Evolutionary conservation across 53 echinoderm and acorn worm genomes (phyloP).

Genomic region (Patiria pectinifera): DNA sequence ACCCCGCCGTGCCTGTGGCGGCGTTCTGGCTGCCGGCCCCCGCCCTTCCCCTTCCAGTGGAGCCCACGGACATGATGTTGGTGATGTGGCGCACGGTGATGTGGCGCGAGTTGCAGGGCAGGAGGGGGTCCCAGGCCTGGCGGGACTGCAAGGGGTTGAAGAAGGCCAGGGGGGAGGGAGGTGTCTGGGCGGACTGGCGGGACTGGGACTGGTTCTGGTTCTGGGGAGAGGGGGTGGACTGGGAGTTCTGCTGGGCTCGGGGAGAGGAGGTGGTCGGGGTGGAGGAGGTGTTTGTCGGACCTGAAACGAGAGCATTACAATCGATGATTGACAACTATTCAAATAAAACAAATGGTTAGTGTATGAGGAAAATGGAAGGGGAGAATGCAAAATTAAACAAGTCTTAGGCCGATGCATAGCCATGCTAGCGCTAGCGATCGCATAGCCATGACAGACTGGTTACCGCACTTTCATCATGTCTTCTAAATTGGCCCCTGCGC

Average conservation of each 20-base stretch:
- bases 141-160: slow-evolving; percentile 71
- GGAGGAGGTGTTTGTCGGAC: slow-evolving; percentile 35
- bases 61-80: slow-evolving; percentile 39
- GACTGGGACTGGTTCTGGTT: neutral
- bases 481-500: too few relatives aligned
- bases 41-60: slow-evolving; percentile 53
- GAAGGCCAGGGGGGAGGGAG: slow-evolving; percentile 57
- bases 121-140: slow-evolving; percentile 84
- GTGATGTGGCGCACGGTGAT: slow-evolving; percentile 26
- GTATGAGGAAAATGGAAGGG: too few relatives aligned
- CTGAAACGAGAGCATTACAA: neutral
- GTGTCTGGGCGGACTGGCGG: too few relatives aligned
- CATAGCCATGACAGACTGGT: too few relatives aligned
- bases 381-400: too few relatives aligned
- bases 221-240: slow-evolving; percentile 56
- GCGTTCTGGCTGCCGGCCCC: slow-evolving; percentile 25
- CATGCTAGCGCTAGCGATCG: too few relatives aligned
- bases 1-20: slow-evolving; percentile 11
- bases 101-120: slow-evolving; percentile 93
- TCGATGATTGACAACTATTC: neutral
- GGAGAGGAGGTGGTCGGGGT: slow-evolving; percentile 50
- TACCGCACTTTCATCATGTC: too few relatives aligned
- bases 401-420: too few relatives aligned
- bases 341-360: neutral
- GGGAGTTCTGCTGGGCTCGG: slow-evolving; percentile 35